Evolutionary conservation across 2,888 invertebrate species (phyloP).

Genomic region (Oligia fasciuncula): DNA sequence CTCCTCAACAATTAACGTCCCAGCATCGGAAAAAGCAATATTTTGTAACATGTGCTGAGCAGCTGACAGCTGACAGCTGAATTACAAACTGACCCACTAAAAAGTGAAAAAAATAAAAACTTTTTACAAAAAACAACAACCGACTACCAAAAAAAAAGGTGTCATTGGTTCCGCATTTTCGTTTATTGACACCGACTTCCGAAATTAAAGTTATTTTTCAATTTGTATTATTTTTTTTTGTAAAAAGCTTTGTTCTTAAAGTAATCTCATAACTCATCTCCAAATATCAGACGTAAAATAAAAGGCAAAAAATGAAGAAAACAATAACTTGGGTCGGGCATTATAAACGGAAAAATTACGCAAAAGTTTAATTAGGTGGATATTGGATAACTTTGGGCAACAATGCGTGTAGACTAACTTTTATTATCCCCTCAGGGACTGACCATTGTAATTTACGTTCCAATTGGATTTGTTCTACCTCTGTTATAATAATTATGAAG

Average conservation of each 20-base stretch:
- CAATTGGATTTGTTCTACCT: conserved; percentile 44
- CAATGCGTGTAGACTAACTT: conserved; percentile 40
- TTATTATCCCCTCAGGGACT: conserved; percentile 39
- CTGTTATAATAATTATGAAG: conserved; percentile 23
- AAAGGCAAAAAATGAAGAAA: conserved; percentile 8
- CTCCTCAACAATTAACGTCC: too few relatives aligned
- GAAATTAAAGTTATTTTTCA: too few relatives aligned
- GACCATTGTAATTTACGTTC: conserved; percentile 36
- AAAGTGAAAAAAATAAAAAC: too few relatives aligned
- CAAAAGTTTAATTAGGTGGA: conserved; percentile 37
- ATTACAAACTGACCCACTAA: too few relatives aligned
- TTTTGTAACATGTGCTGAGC: too few relatives aligned
- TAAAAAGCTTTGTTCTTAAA: background rate
- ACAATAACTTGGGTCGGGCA: conserved; percentile 30
- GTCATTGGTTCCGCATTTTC: too few relatives aligned
- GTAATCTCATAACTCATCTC: background rate
- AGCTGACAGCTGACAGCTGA: too few relatives aligned
- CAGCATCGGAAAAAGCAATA: too few relatives aligned
- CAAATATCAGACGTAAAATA: background rate
- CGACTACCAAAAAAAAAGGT: too few relatives aligned
- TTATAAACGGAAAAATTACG: conserved; percentile 23
- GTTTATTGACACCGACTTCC: too few relatives aligned
- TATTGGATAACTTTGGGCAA: conserved; percentile 32
- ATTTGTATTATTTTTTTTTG: too few relatives aligned
- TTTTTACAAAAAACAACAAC: too few relatives aligned